Percentiles rank a stretch among this genome's conserved stretches.
These are phyloP conservation scores for Hystrix brachyura DNA, from an alignment of 2,113 vertebrate species.

Conservation along the genomic window DNA sequence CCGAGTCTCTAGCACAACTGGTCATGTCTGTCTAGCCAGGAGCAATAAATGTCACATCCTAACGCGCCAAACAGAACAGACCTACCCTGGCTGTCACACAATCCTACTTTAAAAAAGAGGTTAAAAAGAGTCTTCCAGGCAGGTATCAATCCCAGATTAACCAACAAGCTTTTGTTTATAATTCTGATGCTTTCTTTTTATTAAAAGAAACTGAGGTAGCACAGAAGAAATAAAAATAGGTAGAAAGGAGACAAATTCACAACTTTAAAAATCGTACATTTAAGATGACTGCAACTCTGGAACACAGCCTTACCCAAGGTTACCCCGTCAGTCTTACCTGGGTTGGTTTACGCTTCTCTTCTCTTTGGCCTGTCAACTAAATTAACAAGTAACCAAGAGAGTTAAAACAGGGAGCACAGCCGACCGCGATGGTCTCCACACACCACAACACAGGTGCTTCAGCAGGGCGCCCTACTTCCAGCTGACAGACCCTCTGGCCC, in stretches of 20 bases:
- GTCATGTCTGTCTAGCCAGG: neutral
- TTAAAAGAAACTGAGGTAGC: conserved; percentile 7
- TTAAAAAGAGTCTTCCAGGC: neutral
- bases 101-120: neutral
- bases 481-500: neutral
- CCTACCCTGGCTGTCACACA: neutral
- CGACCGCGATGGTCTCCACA: no score
- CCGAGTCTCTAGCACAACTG: neutral
- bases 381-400: neutral
- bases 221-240: neutral
- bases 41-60: neutral
- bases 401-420: neutral
- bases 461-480: neutral
- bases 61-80: neutral
- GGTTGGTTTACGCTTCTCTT: neutral
- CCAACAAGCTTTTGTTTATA: conserved; percentile 1
- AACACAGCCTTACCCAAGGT: neutral
- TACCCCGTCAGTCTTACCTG: neutral
- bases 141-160: conserved; percentile 36
- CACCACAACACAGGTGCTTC: no score
- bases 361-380: neutral
- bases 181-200: neutral
- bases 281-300: neutral
- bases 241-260: neutral
- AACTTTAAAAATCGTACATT: neutral